Conservation (phyloP, 1,140 invertebrate genomes). For the Anastrepha ludens region DNA sequence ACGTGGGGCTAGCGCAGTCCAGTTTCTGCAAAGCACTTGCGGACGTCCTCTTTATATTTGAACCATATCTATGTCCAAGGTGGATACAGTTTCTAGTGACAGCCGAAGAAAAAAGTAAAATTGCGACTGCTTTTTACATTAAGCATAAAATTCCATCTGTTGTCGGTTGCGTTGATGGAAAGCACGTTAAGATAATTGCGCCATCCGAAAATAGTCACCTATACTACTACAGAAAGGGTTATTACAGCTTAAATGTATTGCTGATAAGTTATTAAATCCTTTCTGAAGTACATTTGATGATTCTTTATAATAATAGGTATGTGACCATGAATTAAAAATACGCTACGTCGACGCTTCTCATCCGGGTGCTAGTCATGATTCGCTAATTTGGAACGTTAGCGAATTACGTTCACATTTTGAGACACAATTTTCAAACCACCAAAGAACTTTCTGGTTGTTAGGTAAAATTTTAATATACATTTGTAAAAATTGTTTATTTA, state of each 20-base stretch:
- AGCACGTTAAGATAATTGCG: conserved; percentile 43
- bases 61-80: neutral
- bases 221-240: conserved; percentile 53
- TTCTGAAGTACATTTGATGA: neutral
- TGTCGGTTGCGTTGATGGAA: conserved; percentile 51
- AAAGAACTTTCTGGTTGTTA: neutral
- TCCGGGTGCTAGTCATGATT: conserved; percentile 26
- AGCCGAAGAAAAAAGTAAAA: conserved; percentile 37
- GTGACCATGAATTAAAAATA: conserved; percentile 23
- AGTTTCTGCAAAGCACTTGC: neutral
- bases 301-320: neutral
- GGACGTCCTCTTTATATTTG: conserved; percentile 12
- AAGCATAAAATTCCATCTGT: conserved; percentile 23
- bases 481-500: neutral
- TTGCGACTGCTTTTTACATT: neutral
- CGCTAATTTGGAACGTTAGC: conserved; percentile 37
- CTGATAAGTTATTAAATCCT: conserved; percentile 32
- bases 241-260: conserved; percentile 46
- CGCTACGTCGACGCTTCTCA: conserved; percentile 33
- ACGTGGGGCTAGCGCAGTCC: conserved; percentile 26
- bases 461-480: conserved; percentile 10
- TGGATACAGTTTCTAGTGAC: conserved; percentile 23
- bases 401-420: neutral
- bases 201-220: conserved; percentile 45
- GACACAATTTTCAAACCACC: neutral